Evolutionary conservation across 37 sponge, comb jelly and placozoan species (phyloP), one percentile per base, ranked within the genome.

Genomic region (Oopsacas minuta): DNA sequence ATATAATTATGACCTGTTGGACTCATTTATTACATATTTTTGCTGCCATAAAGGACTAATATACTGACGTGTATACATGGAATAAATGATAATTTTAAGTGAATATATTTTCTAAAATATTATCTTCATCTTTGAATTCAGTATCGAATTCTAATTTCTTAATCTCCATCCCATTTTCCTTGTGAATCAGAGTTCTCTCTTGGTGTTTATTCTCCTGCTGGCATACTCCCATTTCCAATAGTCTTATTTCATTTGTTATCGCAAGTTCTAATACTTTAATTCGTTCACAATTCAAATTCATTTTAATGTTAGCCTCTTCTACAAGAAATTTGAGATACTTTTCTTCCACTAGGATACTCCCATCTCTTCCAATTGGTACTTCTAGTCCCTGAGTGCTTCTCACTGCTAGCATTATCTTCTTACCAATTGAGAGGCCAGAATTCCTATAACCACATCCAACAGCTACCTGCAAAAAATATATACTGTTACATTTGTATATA

Each of bases 401-500:
- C 22, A 94, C 91, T 32, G 91, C 90, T 90, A 92, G 39, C 82
- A 94, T 87, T 25, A 92, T 86, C 49, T 81, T 89, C 83, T 86
- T 92, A 22, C 93, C 87, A 85, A 90, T 84, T 8, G 87, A 83
- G 15, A 94, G 82, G n/a, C 95, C 95, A 81, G 95, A 94, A 38
- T 94, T 94, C 23, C 93, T 61, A 85, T 90, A 94, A 1, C 95
- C 95, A 69, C 87, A 81, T 5, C 83, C 85, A 23, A 92, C 87
- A 35, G 93, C 93, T 22, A 49, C 81, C 46, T 86, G 37, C 7
- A 85, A 36, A 36, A 25, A 51, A 82, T 0, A n/a, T n/a, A n/a
- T n/a, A n/a, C n/a, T n/a, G n/a, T n/a, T n/a, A n/a, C n/a, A n/a
- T n/a, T n/a, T n/a, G n/a, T n/a, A n/a, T n/a, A n/a, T n/a, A n/a